These are phyloP conservation scores for Charaxes varanes DNA, from an alignment of 1,140 invertebrate species.

Conservation along the genomic window DNA sequence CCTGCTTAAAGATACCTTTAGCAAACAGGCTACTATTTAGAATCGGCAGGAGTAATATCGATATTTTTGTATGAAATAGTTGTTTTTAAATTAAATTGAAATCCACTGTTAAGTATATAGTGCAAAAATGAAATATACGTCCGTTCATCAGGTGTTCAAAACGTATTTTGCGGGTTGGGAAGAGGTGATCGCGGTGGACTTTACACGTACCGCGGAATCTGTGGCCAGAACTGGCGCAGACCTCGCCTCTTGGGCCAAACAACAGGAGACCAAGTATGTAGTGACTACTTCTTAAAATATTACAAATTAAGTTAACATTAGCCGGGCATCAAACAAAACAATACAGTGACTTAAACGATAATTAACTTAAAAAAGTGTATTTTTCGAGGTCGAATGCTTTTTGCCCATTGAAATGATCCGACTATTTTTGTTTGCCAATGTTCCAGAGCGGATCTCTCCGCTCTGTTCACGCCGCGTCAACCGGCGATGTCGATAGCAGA, in stretches of 20 bases:
- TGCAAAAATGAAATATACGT: too few species aligned
- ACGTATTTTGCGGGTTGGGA: constrained; percentile 99
- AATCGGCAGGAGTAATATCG: too few species aligned
- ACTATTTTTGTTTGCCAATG: neutral
- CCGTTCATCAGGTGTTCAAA: constrained; percentile 91
- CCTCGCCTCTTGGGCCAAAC: constrained; percentile 92
- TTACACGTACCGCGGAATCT: constrained; percentile 97
- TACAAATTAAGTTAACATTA: too few species aligned
- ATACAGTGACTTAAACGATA: too few species aligned
- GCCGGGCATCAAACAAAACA: too few species aligned
- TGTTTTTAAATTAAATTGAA: neutral
- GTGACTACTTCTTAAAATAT: too few species aligned
- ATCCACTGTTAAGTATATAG: neutral
- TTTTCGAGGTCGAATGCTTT: too few species aligned
- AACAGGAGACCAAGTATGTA: constrained; percentile 89
- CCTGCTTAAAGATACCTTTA: too few species aligned
- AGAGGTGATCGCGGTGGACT: constrained; percentile 99
- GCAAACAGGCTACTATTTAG: too few species aligned
- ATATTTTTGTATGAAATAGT: too few species aligned
- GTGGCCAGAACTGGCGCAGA: constrained; percentile 97
- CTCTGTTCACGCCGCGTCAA: constrained; percentile 96
- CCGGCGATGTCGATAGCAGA: constrained; percentile 89
- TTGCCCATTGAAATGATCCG: too few species aligned
- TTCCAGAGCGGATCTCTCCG: constrained; percentile 89
- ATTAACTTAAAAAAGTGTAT: too few species aligned